phyloP scores from a whole-genome alignment of 1,140 invertebrate species.

The Nymphalis io region DNA sequence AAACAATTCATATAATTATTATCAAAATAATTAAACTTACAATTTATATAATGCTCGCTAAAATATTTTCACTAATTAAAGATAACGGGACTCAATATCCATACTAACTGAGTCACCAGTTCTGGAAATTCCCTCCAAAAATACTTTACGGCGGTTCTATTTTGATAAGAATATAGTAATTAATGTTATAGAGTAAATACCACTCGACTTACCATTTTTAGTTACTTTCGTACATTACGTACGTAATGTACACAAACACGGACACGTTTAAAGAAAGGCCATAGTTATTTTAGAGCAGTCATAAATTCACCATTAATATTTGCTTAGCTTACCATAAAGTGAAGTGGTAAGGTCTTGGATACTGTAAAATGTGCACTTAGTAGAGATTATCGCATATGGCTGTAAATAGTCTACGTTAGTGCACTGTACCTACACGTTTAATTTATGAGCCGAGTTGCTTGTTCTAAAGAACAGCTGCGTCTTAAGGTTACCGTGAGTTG shows the following conservation, averaged over 20 bases:
- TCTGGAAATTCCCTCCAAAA: not conserved
- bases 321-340: constrained; percentile 72
- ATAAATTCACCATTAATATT: constrained; percentile 72
- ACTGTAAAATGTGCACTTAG: constrained; percentile 69
- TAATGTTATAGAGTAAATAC: too few species aligned
- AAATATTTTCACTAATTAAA: too few species aligned
- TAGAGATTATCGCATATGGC: constrained; percentile 68
- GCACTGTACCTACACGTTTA: constrained; percentile 8
- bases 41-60: too few species aligned
- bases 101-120: not conserved
- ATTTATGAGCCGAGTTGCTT: constrained; percentile 13
- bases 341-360: constrained; percentile 49
- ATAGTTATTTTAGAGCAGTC: constrained; percentile 42
- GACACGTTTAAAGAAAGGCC: constrained; percentile 29
- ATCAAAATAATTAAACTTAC: too few species aligned
- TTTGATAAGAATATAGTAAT: too few species aligned
- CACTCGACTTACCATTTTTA: not conserved
- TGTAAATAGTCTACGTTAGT: constrained; percentile 57
- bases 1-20: too few species aligned
- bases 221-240: not conserved
- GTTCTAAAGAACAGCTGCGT: constrained; percentile 4
- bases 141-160: not conserved
- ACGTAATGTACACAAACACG: too few species aligned
- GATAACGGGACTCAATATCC: not conserved
- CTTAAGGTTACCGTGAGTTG: not conserved